Evolutionary conservation across 2,888 invertebrate genomes (phyloP).

Genomic region (Bedellia somnulentella): DNA sequence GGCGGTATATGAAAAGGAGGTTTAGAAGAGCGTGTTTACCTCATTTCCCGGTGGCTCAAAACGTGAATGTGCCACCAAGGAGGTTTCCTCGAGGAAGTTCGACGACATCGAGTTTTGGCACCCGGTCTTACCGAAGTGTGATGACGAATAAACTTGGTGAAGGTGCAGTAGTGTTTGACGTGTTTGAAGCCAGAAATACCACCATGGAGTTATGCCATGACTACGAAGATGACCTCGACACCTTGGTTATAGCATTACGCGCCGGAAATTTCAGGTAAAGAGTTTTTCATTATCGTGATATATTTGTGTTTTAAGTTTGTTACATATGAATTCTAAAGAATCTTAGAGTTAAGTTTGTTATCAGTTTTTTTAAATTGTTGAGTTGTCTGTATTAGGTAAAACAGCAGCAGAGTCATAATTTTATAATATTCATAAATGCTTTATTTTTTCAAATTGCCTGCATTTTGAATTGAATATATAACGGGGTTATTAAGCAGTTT

Average conservation of each 20-base stretch:
- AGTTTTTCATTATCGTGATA: too few species aligned
- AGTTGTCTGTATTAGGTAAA: too few species aligned
- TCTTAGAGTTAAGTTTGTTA: too few species aligned
- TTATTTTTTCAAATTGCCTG: too few species aligned
- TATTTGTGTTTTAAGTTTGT: too few species aligned
- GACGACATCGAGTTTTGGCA: constrained; percentile 39
- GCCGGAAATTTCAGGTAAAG: constrained; percentile 60
- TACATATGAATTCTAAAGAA: too few species aligned
- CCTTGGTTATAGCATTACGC: constrained; percentile 48
- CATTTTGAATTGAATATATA: too few species aligned
- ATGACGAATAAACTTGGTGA: constrained; percentile 41
- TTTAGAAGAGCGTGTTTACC: constrained; percentile 23
- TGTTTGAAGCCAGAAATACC: constrained; percentile 48
- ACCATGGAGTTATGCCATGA: constrained; percentile 50
- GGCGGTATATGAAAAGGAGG: constrained; percentile 49
- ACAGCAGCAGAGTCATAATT: too few species aligned
- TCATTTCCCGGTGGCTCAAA: constrained; percentile 16
- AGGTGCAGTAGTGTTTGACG: constrained; percentile 44
- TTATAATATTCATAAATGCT: too few species aligned
- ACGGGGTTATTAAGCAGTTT: too few species aligned
- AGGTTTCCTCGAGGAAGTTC: constrained; percentile 33
- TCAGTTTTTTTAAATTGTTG: too few species aligned
- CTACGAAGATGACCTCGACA: constrained; percentile 47
- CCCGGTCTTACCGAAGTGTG: constrained; percentile 40
- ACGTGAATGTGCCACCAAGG: constrained; percentile 31